Percentiles rank a stretch among this genome's conserved stretches.
phyloP scores from a whole-genome alignment of 2,888 invertebrate species.

The Melipona bicolor region DNA sequence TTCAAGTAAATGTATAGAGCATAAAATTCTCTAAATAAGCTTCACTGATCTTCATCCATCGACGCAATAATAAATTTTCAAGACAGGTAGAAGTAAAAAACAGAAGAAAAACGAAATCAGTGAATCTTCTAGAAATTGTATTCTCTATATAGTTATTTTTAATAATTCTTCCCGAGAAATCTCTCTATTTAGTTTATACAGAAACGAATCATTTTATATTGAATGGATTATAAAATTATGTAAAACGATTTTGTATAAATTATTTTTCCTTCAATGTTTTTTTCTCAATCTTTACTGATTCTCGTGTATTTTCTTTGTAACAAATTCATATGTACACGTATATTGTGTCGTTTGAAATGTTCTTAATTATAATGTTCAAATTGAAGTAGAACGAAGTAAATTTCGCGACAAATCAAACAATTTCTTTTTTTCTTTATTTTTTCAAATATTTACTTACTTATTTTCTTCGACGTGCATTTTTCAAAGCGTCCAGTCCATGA shows the following conservation, averaged over 20 bases:
- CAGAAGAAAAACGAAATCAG: neutral
- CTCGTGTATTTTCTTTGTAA: constrained; percentile 11
- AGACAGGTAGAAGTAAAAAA: neutral
- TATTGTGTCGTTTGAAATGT: neutral
- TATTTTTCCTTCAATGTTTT: constrained; percentile 30
- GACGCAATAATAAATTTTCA: neutral
- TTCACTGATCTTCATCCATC: neutral
- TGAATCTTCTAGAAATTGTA: constrained; percentile 21
- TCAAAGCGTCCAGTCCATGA: constrained; percentile 6
- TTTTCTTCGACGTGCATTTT: constrained; percentile 30
- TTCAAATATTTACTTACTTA: constrained; percentile 15
- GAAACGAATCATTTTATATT: constrained; percentile 62
- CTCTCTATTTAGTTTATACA: constrained; percentile 67
- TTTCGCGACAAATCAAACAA: constrained; percentile 14
- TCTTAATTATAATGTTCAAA: neutral
- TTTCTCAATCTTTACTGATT: constrained; percentile 10
- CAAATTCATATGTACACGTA: neutral
- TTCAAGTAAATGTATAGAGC: constrained; percentile 46
- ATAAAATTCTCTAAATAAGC: constrained; percentile 27
- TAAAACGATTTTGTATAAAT: constrained; percentile 55
- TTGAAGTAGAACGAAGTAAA: neutral
- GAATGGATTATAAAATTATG: constrained; percentile 65
- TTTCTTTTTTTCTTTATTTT: constrained; percentile 26
- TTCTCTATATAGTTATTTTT: constrained; percentile 57
- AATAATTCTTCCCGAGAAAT: constrained; percentile 45